A percentile compares a stretch with the other conserved stretches of the same genome.
phyloP scores from a whole-genome alignment of 2,797 vertebrate genomes.

The Girardinus metallicus region DNA sequence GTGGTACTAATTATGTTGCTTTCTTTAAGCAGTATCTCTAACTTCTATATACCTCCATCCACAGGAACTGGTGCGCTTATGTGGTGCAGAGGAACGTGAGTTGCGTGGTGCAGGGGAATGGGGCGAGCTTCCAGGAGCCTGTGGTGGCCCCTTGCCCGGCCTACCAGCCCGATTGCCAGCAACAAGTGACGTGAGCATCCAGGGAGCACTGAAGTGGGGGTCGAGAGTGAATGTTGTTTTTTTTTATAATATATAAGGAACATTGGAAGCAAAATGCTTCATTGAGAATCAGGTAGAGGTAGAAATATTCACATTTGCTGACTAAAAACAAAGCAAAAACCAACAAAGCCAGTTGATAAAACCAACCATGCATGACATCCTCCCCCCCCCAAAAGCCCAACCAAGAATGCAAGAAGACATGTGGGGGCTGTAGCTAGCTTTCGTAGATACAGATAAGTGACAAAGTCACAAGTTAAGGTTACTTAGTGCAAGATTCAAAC shows the following conservation, averaged over 20 bases:
- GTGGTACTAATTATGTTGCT: constrained; percentile 5
- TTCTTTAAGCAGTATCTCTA: background rate
- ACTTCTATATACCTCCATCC: constrained; percentile 25
- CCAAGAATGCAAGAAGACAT: constrained; percentile 11
- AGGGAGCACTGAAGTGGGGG: constrained; percentile 27
- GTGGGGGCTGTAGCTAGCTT: constrained; percentile 9
- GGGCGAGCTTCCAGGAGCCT: constrained; percentile 89
- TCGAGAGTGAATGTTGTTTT: constrained; percentile 31
- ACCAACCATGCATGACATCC: constrained; percentile 9
- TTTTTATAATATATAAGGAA: constrained; percentile 35
- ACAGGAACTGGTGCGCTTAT: constrained; percentile 97
- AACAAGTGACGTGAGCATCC: constrained; percentile 88
- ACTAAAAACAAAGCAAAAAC: background rate
- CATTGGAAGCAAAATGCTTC: constrained; percentile 40
- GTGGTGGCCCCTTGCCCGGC: constrained; percentile 84
- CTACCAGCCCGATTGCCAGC: constrained; percentile 88
- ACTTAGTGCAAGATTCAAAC: background rate
- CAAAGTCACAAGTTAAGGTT: background rate
- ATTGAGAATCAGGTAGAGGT: constrained; percentile 21
- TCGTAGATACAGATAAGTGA: background rate
- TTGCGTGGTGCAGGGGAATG: constrained; percentile 91
- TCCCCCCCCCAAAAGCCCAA: background rate
- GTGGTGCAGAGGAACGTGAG: constrained; percentile 95
- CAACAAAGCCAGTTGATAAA: constrained; percentile 20
- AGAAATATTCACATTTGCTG: constrained; percentile 16